phyloP scores from a whole-genome alignment of 2,888 invertebrate species.

The Synanthedon myopaeformis region DNA sequence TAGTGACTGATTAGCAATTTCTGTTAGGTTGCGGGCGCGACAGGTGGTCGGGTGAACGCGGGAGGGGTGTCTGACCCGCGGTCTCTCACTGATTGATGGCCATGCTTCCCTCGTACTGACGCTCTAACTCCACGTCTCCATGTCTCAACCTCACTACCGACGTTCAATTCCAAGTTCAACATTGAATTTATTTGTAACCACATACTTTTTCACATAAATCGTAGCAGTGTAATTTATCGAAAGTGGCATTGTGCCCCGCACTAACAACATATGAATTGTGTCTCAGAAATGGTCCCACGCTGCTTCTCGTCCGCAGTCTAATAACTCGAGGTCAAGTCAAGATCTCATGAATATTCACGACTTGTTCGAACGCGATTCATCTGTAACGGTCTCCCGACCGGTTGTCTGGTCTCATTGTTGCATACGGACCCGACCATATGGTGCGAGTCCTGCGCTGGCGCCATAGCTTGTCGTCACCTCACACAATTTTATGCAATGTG shows the following conservation, averaged over 20 bases:
- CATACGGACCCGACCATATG: conserved; percentile 31
- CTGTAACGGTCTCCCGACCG: conserved; percentile 67
- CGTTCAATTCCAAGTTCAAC: conserved; percentile 1
- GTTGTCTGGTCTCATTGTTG: conserved; percentile 60
- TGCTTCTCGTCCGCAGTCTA: conserved; percentile 43
- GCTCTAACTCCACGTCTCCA: conserved; percentile 25
- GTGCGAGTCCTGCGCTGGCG: conserved; percentile 14
- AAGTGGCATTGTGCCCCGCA: conserved; percentile 21
- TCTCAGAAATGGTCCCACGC: conserved; percentile 43
- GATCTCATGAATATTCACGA: conserved; percentile 66
- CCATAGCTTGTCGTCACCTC: conserved; percentile 10
- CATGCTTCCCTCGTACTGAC: conserved; percentile 29
- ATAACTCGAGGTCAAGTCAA: conserved; percentile 63
- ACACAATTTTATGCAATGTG: conserved; percentile 2
- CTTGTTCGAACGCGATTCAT: conserved; percentile 47
- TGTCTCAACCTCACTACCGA: conserved; percentile 22
- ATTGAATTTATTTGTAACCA: not conserved
- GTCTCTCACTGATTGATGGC: conserved; percentile 53
- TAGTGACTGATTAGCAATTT: conserved; percentile 68
- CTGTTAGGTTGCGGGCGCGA: conserved; percentile 52
- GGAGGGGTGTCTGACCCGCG: conserved; percentile 39
- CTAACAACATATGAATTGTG: conserved; percentile 35
- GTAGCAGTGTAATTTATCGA: conserved; percentile 5
- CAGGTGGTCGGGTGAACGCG: conserved; percentile 52
- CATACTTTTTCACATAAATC: not conserved